phyloP scores from a whole-genome alignment of 2,113 vertebrate species.

The Aphyosemion australe region DNA sequence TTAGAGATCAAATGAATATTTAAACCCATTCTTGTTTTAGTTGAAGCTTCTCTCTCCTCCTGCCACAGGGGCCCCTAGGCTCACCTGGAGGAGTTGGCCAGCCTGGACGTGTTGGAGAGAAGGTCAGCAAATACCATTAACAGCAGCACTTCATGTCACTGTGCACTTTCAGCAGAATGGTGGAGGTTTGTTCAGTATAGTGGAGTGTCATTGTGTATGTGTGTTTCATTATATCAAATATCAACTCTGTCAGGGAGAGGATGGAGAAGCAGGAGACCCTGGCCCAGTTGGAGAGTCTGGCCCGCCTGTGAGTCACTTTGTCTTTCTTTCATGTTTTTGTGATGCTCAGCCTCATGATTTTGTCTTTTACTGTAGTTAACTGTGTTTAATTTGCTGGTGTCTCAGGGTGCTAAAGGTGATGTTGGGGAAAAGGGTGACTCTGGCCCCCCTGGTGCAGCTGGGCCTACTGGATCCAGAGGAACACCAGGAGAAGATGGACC shows the following conservation, averaged over 20 bases:
- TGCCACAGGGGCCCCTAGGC: constrained; percentile 81
- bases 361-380: not conserved
- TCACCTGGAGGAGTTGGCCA: constrained; percentile 86
- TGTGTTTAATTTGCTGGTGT: constrained; percentile 8
- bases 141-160: not conserved
- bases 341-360: not conserved
- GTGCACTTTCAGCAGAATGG: constrained; percentile 2
- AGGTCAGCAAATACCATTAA: constrained; percentile 76
- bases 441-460: constrained; percentile 84
- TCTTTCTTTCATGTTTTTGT: not conserved
- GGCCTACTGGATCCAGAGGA: constrained; percentile 86
- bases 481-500: constrained; percentile 88
- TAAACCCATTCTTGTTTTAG: constrained; percentile 38
- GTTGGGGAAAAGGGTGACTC: constrained; percentile 89
- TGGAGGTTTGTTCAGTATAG: not conserved
- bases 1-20: constrained; percentile 58
- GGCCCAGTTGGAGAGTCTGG: constrained; percentile 83
- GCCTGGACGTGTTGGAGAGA: constrained; percentile 88
- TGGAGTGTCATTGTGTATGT: not conserved
- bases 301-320: constrained; percentile 77
- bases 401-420: constrained; percentile 87
- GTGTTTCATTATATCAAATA: constrained; percentile 3
- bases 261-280: constrained; percentile 86
- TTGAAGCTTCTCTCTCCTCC: constrained; percentile 33
- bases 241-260: constrained; percentile 83